Evolutionary conservation across 2,113 vertebrate species (phyloP).

Genomic region (Burhinus oedicnemus): DNA sequence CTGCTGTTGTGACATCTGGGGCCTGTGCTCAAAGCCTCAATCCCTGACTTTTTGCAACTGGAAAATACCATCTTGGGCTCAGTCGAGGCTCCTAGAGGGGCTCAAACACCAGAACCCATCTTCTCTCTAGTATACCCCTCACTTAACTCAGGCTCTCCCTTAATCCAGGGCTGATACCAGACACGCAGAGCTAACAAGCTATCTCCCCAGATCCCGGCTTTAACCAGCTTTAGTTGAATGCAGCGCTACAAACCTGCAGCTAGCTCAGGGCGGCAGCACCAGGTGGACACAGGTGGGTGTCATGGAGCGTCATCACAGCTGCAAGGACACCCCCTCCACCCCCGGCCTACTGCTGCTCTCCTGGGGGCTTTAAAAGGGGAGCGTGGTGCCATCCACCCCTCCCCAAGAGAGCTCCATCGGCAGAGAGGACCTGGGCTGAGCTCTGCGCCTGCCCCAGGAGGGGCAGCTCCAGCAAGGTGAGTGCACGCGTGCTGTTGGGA

Average conservation of each 20-base stretch:
- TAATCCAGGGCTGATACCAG: not conserved
- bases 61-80: too few relatives aligned
- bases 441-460: too few relatives aligned
- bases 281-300: not conserved
- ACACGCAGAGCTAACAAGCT: not conserved
- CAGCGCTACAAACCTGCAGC: rapidly evolving
- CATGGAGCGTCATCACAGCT: not conserved
- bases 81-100: too few relatives aligned
- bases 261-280: not conserved
- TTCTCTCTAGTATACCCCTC: not conserved
- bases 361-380: not conserved
- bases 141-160: not conserved
- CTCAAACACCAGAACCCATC: too few relatives aligned
- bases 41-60: too few relatives aligned
- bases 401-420: rapidly evolving
- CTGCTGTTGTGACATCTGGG: too few relatives aligned
- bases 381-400: rapidly evolving
- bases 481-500: rapidly evolving
- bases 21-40: too few relatives aligned
- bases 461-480: not conserved
- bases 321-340: not conserved
- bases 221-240: not conserved
- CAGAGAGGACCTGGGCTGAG: rapidly evolving
- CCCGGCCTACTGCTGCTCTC: not conserved
- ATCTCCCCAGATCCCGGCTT: rapidly evolving